Evolutionary conservation across 2,113 vertebrate species (phyloP), one percentile per base, ranked within the genome.

Genomic region (Gallinago jamesoni): DNA sequence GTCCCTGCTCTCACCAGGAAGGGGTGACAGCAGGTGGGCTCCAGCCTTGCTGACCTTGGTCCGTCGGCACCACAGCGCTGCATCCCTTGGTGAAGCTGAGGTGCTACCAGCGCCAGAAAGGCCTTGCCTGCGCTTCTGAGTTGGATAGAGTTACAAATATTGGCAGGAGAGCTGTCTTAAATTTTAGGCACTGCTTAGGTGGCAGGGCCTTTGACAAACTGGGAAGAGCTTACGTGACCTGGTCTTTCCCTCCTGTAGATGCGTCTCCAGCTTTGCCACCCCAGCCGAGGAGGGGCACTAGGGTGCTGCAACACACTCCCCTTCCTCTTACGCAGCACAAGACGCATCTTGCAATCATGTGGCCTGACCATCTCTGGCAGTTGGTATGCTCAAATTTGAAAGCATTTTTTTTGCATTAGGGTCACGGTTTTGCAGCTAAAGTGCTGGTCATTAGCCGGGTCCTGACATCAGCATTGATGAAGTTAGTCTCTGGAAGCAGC

Each of bases 391-490:
- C 62, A 79, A 79, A 87, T 73, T 3, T 45, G 70, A 76, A 94
- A 74, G 25, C n/a, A 85, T 82, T 31, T 85, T 91, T 83, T 83
- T 83, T 77, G 59, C 57, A 27, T 80, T 45, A 33, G 45, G 70
- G 33, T 80, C 25, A 6, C 52, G 47, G 68, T 57, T 83, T 86
- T 91, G 48, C 55, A 78, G 43, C 66, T 79, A 75, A 48, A 1
- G 0, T 69, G 63, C 41, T 19, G 4, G 45, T 95, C 75, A 75
- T 91, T 9, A 91, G 78, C 92, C 67, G 85, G 76, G 37, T 39
- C 95, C 72, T 90, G 90, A 92, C 33, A 59, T 90, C 89, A 86
- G 68, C 70, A 59, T 66, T 47, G 41, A 55, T 50, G 48, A 76
- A 87, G 86, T 70, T 69, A 0, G 1, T 50, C 50, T 75, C 75